Evolutionary conservation across 2,888 invertebrate species (phyloP), one percentile per base, ranked within the genome.

Genomic region (Apotomis turbidana): DNA sequence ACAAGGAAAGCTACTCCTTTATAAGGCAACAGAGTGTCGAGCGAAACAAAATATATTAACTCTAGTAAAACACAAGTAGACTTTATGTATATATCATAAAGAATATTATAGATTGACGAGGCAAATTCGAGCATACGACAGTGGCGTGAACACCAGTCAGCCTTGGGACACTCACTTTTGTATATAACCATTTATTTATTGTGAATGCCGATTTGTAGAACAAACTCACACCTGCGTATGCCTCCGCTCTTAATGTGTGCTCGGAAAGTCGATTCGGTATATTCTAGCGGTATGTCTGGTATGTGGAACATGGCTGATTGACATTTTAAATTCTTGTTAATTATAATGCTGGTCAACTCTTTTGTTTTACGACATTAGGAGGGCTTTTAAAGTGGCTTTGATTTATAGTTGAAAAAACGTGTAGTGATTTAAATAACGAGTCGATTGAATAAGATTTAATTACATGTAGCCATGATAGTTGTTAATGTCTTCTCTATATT

Each of bases 91-190:
- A 76, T 74, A 76, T 67, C 46, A 76, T 80, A 85, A 79, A 81
- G 86, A 78, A 77, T 76, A 77, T 79, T 84, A 86, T 83, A 78
- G 80, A 77, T 74, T 78, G 78, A 79, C 79, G 74, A 75, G 74
- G 76, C 77, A 80, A 85, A 83, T 83, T 81, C 83, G 81, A 84
- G 80, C 83, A 83, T 81, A 77, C 80, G 80, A 79, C 79, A 80
- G 78, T 78, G 75, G 77, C 78, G 79, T 78, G 83, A 80, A 79
- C 80, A 87, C 86, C 74, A 78, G 87, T 82, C 85, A 85, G 83
- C 89, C 89, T 89, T 89, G 88, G 80, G 77, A 83, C 88, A 87
- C 87, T 89, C 88, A 88, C 88, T 88, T 88, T 87, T 85, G 85
- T 87, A 81, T 81, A 80, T 68, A 76, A 78, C 78, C 75, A 76